These are phyloP conservation scores for Caenorhabditis sulstoni DNA, from an alignment of 2,888 invertebrate genomes.

Conservation along the genomic window DNA sequence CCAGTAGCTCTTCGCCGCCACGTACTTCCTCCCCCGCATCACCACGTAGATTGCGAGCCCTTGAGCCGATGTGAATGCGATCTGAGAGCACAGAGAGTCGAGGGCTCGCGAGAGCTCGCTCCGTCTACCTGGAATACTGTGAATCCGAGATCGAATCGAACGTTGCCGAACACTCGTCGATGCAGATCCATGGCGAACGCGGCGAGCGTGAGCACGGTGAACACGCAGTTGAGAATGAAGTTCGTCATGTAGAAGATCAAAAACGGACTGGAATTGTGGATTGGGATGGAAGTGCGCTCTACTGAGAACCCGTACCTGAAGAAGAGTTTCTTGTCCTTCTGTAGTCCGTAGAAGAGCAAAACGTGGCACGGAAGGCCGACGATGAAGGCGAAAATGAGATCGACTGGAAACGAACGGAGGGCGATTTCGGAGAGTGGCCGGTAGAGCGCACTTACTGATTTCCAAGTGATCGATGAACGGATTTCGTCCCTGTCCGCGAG, in stretches of 20 bases:
- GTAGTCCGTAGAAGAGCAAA: constrained; percentile 64
- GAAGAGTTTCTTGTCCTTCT: constrained; percentile 61
- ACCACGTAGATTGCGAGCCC: constrained; percentile 73
- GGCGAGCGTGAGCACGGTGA: constrained; percentile 66
- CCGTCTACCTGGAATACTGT: constrained; percentile 65
- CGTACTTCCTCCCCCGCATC: constrained; percentile 67
- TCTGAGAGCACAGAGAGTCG: constrained; percentile 35
- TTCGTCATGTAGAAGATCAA: constrained; percentile 71
- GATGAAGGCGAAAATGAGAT: constrained; percentile 69
- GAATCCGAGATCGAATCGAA: constrained; percentile 69
- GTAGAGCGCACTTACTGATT: constrained; percentile 47
- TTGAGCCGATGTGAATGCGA: constrained; percentile 68
- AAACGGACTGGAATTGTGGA: too few species aligned
- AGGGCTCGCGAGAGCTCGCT: background rate
- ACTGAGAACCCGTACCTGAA: too few species aligned
- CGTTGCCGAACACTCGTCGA: constrained; percentile 67
- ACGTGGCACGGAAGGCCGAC: constrained; percentile 72
- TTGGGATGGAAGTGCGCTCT: too few species aligned
- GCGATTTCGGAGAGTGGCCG: too few species aligned
- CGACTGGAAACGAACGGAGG: too few species aligned
- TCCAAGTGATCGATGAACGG: constrained; percentile 60
- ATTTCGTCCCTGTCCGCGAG: constrained; percentile 54
- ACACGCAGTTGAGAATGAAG: constrained; percentile 68
- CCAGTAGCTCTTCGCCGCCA: constrained; percentile 67
- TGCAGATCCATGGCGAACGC: constrained; percentile 69